Conservation (phyloP, 1,140 invertebrate genomes). For the Riptortus pedestris region DNA sequence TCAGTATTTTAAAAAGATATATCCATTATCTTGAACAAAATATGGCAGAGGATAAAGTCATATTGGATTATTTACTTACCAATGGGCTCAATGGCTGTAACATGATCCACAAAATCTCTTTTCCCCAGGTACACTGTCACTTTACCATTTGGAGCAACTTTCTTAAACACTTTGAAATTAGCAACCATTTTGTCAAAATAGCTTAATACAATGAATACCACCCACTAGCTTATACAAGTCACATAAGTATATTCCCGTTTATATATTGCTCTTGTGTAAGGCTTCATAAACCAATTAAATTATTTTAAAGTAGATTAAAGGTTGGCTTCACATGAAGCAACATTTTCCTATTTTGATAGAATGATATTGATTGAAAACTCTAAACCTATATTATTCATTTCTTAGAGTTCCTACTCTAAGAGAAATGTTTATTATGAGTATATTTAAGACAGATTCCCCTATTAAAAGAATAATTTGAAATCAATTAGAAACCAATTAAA, state of each 20-base stretch:
- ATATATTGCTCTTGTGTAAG: not conserved
- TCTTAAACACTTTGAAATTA: slow-evolving; percentile 90
- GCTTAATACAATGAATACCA: no score
- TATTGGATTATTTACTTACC: no score
- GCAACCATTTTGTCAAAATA: slow-evolving; percentile 55
- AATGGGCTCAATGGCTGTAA: slow-evolving; percentile 83
- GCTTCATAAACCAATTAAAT: slow-evolving; percentile 21
- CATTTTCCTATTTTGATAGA: not conserved
- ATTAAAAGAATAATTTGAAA: no score
- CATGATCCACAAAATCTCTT: slow-evolving; percentile 91
- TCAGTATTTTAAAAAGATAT: no score
- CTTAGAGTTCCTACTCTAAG: no score
- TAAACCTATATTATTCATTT: no score
- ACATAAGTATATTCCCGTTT: not conserved
- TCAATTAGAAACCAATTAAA: no score
- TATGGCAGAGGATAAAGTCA: no score
- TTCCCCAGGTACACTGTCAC: slow-evolving; percentile 90
- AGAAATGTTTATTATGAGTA: no score
- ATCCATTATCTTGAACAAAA: no score
- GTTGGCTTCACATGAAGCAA: not conserved
- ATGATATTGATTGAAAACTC: no score
- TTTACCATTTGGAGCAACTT: slow-evolving; percentile 87
- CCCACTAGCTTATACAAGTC: not conserved
- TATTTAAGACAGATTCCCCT: no score
- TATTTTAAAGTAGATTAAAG: slow-evolving; percentile 13